Percentiles rank a stretch among this genome's conserved stretches.
These are phyloP conservation scores for Azemiops feae DNA, from an alignment of 2,113 vertebrate species.

Conservation along the genomic window DNA sequence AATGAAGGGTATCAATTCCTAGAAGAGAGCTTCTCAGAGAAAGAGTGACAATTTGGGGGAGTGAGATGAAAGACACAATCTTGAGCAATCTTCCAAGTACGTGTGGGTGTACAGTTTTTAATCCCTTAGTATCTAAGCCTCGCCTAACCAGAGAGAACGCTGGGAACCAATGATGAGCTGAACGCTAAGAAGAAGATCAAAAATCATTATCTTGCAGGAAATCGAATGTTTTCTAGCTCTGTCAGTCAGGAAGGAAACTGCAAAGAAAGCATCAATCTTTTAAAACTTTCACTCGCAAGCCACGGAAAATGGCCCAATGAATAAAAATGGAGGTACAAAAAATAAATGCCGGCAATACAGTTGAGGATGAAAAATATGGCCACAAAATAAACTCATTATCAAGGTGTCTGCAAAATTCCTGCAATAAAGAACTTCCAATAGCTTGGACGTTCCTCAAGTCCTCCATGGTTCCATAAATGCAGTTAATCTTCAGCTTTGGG, in stretches of 20 bases:
- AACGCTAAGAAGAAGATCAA: constrained; percentile 1
- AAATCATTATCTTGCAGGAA: constrained; percentile 39
- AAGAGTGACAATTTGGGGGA: neutral
- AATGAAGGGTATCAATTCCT: neutral
- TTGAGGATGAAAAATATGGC: neutral
- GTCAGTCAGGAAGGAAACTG: constrained; percentile 42
- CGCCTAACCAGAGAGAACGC: neutral
- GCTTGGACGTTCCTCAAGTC: neutral
- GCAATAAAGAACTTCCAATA: neutral
- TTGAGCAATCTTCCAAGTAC: neutral
- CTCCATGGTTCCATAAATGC: too few relatives aligned
- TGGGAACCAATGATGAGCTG: neutral
- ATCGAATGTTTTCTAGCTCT: constrained; percentile 31
- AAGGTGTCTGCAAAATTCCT: neutral
- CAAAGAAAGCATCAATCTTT: constrained; percentile 25
- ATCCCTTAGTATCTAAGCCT: neutral
- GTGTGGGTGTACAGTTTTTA: neutral
- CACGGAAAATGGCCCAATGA: constrained; percentile 12
- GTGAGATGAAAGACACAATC: neutral
- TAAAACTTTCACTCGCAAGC: constrained; percentile 14
- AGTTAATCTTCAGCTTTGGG: neutral
- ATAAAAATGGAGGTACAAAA: neutral
- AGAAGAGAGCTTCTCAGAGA: neutral
- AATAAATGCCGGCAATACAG: constrained; percentile 8
- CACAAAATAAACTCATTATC: neutral